Percentiles rank a stretch among this genome's conserved stretches.
phyloP scores from a whole-genome alignment of 1,140 invertebrate genomes.

The Drosophila nannoptera region DNA sequence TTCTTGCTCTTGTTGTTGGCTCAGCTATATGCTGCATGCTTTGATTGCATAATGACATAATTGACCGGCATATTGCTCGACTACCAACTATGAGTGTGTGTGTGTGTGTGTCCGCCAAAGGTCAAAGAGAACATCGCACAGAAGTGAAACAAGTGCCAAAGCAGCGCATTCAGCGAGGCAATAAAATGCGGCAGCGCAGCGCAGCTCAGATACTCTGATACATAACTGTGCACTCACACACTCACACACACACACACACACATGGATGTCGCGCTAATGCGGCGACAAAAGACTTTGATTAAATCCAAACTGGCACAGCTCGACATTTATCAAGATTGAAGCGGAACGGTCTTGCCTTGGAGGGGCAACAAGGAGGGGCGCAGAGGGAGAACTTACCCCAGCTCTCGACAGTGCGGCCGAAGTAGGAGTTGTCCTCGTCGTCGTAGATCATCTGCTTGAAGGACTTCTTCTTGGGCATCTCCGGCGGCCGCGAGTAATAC shows the following conservation, averaged over 20 bases:
- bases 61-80: slow-evolving; percentile 66
- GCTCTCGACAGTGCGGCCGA: slow-evolving; percentile 84
- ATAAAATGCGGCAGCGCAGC: too few relatives aligned
- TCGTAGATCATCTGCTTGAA: slow-evolving; percentile 85
- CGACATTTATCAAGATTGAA: slow-evolving; percentile 51
- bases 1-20: not conserved
- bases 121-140: slow-evolving; percentile 40
- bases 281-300: slow-evolving; percentile 56
- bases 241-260: slow-evolving; percentile 28
- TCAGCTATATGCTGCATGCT: slow-evolving; percentile 31
- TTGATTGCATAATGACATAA: slow-evolving; percentile 73
- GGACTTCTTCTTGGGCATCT: slow-evolving; percentile 81
- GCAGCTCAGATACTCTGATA: slow-evolving; percentile 4
- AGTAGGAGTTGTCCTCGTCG: slow-evolving; percentile 83
- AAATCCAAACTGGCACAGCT: slow-evolving; percentile 44
- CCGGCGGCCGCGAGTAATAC: slow-evolving; percentile 83
- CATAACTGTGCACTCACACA: slow-evolving; percentile 3
- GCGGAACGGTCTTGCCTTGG: slow-evolving; percentile 43
- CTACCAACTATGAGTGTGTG: slow-evolving; percentile 23
- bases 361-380: slow-evolving; percentile 36
- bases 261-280: slow-evolving; percentile 27
- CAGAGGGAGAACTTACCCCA: slow-evolving; percentile 84
- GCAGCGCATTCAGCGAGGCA: slow-evolving; percentile 46
- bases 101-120: slow-evolving; percentile 38
- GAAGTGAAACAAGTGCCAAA: slow-evolving; percentile 11